These are phyloP conservation scores for Ophion costatus DNA, from an alignment of 2,888 invertebrate genomes.

Conservation along the genomic window DNA sequence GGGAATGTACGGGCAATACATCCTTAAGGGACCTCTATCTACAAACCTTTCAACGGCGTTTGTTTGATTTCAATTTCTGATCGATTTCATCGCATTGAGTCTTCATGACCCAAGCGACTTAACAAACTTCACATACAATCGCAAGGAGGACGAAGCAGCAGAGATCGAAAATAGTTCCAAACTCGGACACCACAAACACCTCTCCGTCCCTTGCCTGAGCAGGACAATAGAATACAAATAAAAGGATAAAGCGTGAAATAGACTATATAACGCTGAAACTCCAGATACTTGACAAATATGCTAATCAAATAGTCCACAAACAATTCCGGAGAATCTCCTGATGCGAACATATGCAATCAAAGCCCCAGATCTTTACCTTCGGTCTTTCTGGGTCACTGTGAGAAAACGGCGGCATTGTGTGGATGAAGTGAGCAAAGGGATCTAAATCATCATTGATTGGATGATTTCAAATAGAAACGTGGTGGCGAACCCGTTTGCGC, in stretches of 20 bases:
- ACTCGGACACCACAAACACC: conserved; percentile 12
- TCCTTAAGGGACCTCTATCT: neutral
- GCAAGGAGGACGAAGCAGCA: neutral
- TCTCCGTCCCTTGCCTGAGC: neutral
- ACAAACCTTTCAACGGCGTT: neutral
- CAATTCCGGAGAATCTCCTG: conserved; percentile 15
- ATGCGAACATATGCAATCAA: neutral
- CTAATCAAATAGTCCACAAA: neutral
- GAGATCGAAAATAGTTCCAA: conserved; percentile 19
- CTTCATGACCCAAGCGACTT: conserved; percentile 38
- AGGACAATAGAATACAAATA: neutral
- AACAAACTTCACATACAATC: neutral
- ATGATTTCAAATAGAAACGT: conserved; percentile 78
- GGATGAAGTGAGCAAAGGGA: conserved; percentile 43
- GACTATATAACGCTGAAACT: neutral
- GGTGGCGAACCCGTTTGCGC: conserved; percentile 57
- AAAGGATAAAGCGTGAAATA: conserved; percentile 4
- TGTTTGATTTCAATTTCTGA: conserved; percentile 34
- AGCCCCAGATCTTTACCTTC: neutral
- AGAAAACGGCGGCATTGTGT: neutral
- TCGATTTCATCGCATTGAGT: conserved; percentile 43
- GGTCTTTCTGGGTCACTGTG: neutral
- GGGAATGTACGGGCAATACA: too few relatives aligned
- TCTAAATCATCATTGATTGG: conserved; percentile 68
- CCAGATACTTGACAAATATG: conserved; percentile 16